Evolutionary conservation across 2,888 invertebrate species (phyloP), one percentile per base, ranked within the genome.

Genomic region (Arctia plantaginis): DNA sequence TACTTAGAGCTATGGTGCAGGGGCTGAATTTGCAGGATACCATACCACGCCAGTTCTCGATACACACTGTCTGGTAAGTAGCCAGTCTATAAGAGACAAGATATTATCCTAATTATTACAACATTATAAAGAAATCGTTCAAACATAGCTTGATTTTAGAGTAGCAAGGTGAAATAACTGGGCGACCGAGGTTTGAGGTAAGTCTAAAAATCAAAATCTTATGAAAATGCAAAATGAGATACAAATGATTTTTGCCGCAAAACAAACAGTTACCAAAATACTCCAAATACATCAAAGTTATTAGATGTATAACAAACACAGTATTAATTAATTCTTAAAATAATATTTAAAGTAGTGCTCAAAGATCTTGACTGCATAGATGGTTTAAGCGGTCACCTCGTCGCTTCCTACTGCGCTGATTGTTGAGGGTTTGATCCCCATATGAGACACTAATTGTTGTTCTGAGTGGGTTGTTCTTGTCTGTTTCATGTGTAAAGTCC

Each of bases 31-130:
- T 95, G 95, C 0, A 95, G 87, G 33, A 95, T 95, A 10, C 95
- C 94, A 72, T 95, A 95, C 95, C 95, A 95, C 0, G 94, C 95
- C n/a, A 95, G 80, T 73, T 95, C 95, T 78, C 95, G 89, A 76
- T 95, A 95, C 1, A 95, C 95, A 78, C 91, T 95, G 77, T 95
- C 95, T 23, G 95, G 95, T 1, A 95, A 86, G 77, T 95, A 95
- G 20, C 95, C 95, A 13, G 95, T 95, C 95, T 95, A 74, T 73
- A 84, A 65, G 47, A 80, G n/a, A 69, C 39, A 47, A 41, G n/a
- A 47, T 71, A 12, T 66, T 47, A 55, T 44, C 7, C 27, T 23
- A 39, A 27, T 65, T 71, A 0, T 33, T 20, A 64, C 15, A 33
- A 18, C 15, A n/a, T 12, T 27, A 55, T 12, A n/a, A 55, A n/a